These are phyloP conservation scores for Peromyscus polionotus DNA, from an alignment of 2,113 vertebrate genomes.

Conservation along the genomic window DNA sequence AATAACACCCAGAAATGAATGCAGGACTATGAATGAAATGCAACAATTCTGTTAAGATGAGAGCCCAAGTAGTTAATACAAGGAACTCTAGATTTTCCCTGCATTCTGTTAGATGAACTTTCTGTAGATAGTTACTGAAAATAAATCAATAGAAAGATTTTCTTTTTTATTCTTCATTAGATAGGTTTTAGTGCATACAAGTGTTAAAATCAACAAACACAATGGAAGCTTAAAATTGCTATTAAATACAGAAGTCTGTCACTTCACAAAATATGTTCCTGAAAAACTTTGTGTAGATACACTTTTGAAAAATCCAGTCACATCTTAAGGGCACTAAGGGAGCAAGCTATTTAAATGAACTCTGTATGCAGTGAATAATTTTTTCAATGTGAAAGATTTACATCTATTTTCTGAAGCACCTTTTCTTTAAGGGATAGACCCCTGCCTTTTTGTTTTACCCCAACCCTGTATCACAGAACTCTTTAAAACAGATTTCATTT, in stretches of 20 bases:
- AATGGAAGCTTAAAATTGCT: conserved; percentile 25
- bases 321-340: conserved; percentile 61
- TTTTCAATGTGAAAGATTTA: conserved; percentile 18
- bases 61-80: neutral
- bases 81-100: neutral
- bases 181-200: conserved; percentile 28
- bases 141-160: conserved; percentile 27
- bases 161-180: conserved; percentile 11
- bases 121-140: conserved; percentile 39
- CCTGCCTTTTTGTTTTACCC: conserved; percentile 25
- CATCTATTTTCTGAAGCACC: conserved; percentile 34
- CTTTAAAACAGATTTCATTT: conserved; percentile 38
- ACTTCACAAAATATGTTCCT: conserved; percentile 63
- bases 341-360: conserved; percentile 68
- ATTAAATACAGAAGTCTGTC: conserved; percentile 46
- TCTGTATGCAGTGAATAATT: neutral
- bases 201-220: conserved; percentile 38
- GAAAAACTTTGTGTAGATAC: conserved; percentile 58
- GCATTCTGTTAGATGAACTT: neutral
- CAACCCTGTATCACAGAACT: neutral
- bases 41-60: neutral
- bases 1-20: conserved; percentile 44
- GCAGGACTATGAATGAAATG: neutral
- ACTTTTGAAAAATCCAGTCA: conserved; percentile 73
- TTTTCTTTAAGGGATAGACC: neutral